Percentiles rank a stretch among this genome's conserved stretches.
phyloP scores from a whole-genome alignment of 2,113 vertebrate genomes.

The Hyperopisus bebe region DNA sequence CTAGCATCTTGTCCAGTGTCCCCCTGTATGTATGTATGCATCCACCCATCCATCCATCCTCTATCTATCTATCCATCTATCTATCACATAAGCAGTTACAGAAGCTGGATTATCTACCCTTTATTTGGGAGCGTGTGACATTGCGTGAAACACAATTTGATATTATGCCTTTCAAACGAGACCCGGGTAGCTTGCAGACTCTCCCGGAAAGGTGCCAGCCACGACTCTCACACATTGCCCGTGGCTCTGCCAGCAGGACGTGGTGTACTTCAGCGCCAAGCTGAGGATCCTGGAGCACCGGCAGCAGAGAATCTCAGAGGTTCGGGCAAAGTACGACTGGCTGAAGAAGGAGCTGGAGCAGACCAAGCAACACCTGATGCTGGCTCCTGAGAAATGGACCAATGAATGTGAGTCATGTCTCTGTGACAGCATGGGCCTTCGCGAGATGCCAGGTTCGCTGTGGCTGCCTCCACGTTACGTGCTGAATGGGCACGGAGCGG shows the following conservation, averaged over 20 bases:
- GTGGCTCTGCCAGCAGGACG: constrained; percentile 57
- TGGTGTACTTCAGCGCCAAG: constrained; percentile 76
- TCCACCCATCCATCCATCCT: no score
- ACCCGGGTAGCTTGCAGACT: not conserved
- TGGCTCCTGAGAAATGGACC: constrained; percentile 94
- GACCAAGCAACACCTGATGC: constrained; percentile 92
- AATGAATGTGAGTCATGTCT: constrained; percentile 79
- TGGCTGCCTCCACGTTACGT: not conserved
- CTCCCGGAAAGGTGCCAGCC: not conserved
- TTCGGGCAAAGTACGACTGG: constrained; percentile 88
- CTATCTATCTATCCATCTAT: no score
- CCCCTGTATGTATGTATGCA: not conserved
- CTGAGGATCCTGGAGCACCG: constrained; percentile 85
- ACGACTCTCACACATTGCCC: not conserved
- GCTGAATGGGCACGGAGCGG: no score
- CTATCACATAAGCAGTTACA: not conserved
- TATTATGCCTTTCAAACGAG: not conserved
- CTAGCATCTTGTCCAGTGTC: not conserved
- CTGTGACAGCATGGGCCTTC: not conserved
- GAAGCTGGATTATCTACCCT: not conserved
- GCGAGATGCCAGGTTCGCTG: not conserved
- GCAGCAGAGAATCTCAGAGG: constrained; percentile 89
- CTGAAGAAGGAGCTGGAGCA: constrained; percentile 91
- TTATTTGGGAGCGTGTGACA: not conserved
- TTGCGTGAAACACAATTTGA: not conserved